These are phyloP conservation scores for Trissoscelio sp. DNA, from an alignment of 2,888 invertebrate genomes.

Conservation along the genomic window DNA sequence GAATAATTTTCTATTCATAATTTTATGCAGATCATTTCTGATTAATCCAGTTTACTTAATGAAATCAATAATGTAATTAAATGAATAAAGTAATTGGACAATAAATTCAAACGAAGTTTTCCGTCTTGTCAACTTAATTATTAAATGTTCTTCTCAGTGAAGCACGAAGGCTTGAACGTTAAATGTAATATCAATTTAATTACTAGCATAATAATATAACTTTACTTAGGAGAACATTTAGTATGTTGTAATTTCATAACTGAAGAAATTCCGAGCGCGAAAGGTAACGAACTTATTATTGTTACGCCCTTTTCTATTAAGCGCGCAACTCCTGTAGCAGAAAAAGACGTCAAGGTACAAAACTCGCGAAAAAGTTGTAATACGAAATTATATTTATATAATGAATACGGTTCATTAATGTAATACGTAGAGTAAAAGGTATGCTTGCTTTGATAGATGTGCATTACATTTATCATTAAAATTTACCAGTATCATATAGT, in stretches of 20 bases:
- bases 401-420: constrained; percentile 21
- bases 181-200: constrained; percentile 42
- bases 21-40: too few species aligned
- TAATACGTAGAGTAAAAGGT: constrained; percentile 8
- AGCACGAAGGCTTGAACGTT: constrained; percentile 13
- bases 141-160: constrained; percentile 19
- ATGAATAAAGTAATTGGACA: too few species aligned
- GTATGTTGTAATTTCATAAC: constrained; percentile 45
- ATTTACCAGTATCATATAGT: constrained; percentile 27
- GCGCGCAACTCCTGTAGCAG: background rate
- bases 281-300: constrained; percentile 53
- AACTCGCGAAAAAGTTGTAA: constrained; percentile 15
- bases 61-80: too few species aligned
- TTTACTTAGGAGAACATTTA: constrained; percentile 44
- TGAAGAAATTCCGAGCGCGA: constrained; percentile 31
- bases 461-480: constrained; percentile 42
- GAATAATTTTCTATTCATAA: too few species aligned
- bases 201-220: constrained; percentile 30
- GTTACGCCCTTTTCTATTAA: constrained; percentile 21
- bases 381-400: constrained; percentile 23
- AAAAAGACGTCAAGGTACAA: background rate
- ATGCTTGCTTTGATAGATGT: constrained; percentile 32
- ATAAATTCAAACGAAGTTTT: too few species aligned
- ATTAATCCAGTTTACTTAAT: too few species aligned
- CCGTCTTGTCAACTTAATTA: constrained; percentile 13